Percentiles rank a stretch among this genome's conserved stretches.
Conservation (phyloP, 2,797 vertebrate genomes). For the Rhynchonycteris naso region DNA sequence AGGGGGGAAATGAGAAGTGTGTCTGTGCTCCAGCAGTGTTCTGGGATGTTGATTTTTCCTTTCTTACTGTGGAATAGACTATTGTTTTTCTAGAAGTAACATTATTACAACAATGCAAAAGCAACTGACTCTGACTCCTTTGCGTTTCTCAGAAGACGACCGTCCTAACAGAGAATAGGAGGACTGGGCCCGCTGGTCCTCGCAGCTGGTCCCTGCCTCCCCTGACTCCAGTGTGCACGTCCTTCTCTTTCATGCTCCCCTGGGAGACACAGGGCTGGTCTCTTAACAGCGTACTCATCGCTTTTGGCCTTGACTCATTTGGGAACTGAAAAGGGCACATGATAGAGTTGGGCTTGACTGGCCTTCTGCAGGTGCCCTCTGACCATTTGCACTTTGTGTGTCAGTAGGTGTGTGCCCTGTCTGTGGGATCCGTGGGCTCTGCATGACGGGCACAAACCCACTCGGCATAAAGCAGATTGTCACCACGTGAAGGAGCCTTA, state of each 20-base stretch:
- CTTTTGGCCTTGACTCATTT: background rate
- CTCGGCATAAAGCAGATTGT: background rate
- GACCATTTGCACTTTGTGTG: rapidly evolving
- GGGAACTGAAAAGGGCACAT: background rate
- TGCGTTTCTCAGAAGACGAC: background rate
- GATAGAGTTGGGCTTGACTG: background rate
- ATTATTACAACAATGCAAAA: background rate
- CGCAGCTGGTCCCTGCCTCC: background rate
- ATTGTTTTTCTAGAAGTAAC: background rate
- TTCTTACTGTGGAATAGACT: background rate
- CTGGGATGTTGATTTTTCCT: background rate
- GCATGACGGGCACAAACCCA: background rate
- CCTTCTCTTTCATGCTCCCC: background rate
- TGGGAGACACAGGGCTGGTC: background rate
- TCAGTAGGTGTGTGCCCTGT: background rate
- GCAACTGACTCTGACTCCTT: background rate
- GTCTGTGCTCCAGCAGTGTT: rapidly evolving
- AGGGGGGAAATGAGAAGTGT: background rate
- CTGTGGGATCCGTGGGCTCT: background rate
- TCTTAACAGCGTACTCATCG: rapidly evolving
- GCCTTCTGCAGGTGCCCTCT: background rate
- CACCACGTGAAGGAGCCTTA: background rate
- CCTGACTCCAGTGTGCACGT: background rate
- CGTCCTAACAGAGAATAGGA: too few relatives aligned
- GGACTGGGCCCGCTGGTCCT: background rate